Evolutionary conservation across 2,888 invertebrate species (phyloP).

Genomic region (Orgyia antiqua): DNA sequence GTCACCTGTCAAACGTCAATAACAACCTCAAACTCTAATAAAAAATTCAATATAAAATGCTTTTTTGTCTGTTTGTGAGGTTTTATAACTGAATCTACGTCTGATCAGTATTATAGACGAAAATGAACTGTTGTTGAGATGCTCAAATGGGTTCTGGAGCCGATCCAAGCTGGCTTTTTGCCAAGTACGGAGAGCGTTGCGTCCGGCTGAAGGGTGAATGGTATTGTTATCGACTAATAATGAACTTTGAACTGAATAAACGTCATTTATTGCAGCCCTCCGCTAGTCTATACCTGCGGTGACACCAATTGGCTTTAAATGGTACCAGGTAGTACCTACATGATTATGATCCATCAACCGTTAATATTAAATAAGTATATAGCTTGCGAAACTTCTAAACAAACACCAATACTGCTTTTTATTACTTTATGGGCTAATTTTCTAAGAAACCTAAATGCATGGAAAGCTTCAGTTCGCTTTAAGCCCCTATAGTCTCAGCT

Average conservation of each 20-base stretch:
- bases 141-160: constrained; percentile 44
- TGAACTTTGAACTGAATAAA: constrained; percentile 16
- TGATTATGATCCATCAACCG: too few species aligned
- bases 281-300: background rate
- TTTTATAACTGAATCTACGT: constrained; percentile 35
- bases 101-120: constrained; percentile 41
- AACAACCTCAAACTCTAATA: constrained; percentile 27
- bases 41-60: constrained; percentile 12
- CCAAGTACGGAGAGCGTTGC: constrained; percentile 76
- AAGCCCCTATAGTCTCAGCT: too few species aligned
- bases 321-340: background rate
- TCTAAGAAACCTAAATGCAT: too few species aligned
- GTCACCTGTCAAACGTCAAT: constrained; percentile 22
- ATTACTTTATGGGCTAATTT: too few species aligned
- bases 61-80: constrained; percentile 22
- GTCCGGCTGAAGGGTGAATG: constrained; percentile 32
- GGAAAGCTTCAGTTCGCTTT: too few species aligned
- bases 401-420: too few species aligned
- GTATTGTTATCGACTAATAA: constrained; percentile 10
- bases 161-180: constrained; percentile 66
- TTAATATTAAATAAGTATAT: too few species aligned
- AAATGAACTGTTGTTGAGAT: constrained; percentile 46
- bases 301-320: background rate
- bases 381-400: too few species aligned
- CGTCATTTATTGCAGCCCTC: background rate